These are phyloP conservation scores for Squalus acanthias DNA, from an alignment of 2,797 vertebrate species.

Conservation along the genomic window DNA sequence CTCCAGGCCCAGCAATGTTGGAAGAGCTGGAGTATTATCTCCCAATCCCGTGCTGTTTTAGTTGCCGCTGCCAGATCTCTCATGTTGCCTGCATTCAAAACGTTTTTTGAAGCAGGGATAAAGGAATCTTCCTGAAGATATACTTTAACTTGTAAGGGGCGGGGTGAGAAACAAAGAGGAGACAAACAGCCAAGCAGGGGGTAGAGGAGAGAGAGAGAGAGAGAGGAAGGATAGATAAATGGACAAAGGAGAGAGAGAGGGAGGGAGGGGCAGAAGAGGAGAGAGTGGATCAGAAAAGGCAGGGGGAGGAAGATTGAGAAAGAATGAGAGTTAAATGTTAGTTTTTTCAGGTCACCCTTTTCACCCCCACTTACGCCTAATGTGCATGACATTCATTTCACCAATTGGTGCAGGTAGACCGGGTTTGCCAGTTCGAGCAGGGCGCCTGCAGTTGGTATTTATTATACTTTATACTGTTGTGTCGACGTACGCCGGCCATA, in stretches of 20 bases:
- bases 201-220: not conserved
- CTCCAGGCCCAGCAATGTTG: not conserved
- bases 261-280: no score
- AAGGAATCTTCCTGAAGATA: not conserved
- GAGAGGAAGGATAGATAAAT: not conserved
- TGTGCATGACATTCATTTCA: not conserved
- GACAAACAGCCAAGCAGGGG: not conserved
- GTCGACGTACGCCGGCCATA: not conserved
- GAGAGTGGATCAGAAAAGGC: not conserved
- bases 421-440: not conserved
- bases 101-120: not conserved
- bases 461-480: no score
- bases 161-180: not conserved
- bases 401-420: not conserved
- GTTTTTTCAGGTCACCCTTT: not conserved
- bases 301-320: no score
- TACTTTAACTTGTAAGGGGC: not conserved
- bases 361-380: not conserved
- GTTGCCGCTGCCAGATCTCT: no score
- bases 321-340: not conserved
- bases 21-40: no score
- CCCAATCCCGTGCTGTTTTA: not conserved
- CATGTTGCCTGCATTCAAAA: not conserved
- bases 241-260: no score
- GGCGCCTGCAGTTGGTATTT: not conserved